These are phyloP conservation scores for Tauraco hartlaubi DNA, from an alignment of 2,797 vertebrate genomes.

Conservation along the genomic window DNA sequence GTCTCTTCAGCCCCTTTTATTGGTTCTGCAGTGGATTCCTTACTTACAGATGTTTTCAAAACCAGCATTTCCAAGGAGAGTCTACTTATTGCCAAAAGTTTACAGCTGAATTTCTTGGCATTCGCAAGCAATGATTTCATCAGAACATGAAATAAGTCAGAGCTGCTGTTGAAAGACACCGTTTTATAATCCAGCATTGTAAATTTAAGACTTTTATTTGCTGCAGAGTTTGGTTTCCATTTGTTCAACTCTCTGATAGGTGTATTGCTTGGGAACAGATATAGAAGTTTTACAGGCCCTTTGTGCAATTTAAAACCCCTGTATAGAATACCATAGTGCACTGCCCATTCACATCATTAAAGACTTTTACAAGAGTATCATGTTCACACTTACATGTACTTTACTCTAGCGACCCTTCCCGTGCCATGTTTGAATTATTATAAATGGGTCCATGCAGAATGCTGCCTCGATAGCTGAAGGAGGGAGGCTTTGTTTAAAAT, in stretches of 20 bases:
- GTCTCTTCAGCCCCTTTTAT: constrained; percentile 63
- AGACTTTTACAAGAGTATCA: constrained; percentile 53
- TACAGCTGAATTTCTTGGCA: constrained; percentile 76
- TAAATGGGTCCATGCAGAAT: constrained; percentile 28
- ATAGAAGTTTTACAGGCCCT: constrained; percentile 55
- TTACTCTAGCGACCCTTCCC: constrained; percentile 5
- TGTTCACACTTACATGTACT: constrained; percentile 29
- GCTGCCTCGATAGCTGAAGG: constrained; percentile 41
- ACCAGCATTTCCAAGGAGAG: constrained; percentile 41
- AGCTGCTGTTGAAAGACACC: constrained; percentile 58
- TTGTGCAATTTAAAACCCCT: constrained; percentile 60
- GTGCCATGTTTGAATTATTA: constrained; percentile 55
- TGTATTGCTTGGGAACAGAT: constrained; percentile 62
- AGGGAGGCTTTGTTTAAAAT: constrained; percentile 73
- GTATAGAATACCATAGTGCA: not conserved
- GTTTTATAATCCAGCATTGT: constrained; percentile 54
- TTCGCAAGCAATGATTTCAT: constrained; percentile 62
- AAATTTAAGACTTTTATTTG: constrained; percentile 66
- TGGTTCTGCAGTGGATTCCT: constrained; percentile 63
- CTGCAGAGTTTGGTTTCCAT: constrained; percentile 57
- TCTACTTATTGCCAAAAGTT: constrained; percentile 69
- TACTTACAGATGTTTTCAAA: constrained; percentile 73
- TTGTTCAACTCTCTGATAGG: constrained; percentile 53
- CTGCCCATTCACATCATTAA: constrained; percentile 59
- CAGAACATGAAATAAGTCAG: constrained; percentile 64